These are phyloP conservation scores for Microctenopoma stevenorrisi DNA, from an alignment of 2,797 vertebrate species.

Conservation along the genomic window DNA sequence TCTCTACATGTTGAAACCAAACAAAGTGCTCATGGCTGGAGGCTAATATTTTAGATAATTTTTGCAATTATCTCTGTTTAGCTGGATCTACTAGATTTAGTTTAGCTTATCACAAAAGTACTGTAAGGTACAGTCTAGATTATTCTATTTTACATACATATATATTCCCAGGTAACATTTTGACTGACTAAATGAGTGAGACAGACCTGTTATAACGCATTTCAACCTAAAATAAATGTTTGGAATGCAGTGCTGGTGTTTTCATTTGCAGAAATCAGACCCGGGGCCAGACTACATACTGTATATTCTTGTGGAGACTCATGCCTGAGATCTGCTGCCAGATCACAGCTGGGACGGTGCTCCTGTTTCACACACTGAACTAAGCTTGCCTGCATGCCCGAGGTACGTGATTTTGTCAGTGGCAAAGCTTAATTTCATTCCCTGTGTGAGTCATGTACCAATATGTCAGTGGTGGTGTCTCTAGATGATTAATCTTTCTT, in stretches of 20 bases:
- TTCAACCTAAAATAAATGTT: constrained; percentile 1
- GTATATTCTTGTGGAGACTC: constrained; percentile 21
- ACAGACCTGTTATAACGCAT: not conserved
- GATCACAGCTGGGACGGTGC: constrained; percentile 49
- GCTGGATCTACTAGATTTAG: not conserved
- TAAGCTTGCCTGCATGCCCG: constrained; percentile 39
- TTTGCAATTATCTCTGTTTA: not conserved
- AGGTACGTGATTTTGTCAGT: constrained; percentile 62
- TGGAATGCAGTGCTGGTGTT: constrained; percentile 21
- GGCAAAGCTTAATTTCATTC: constrained; percentile 62
- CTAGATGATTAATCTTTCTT: constrained; percentile 29
- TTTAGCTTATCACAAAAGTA: not conserved
- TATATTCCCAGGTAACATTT: not conserved
- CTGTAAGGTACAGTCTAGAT: not conserved
- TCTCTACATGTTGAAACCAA: no score
- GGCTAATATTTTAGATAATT: not conserved
- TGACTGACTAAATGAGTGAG: not conserved
- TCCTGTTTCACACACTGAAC: constrained; percentile 45
- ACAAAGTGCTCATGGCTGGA: not conserved
- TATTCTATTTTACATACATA: no score
- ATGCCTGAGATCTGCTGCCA: constrained; percentile 46
- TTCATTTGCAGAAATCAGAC: constrained; percentile 17
- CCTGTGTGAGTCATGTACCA: constrained; percentile 61
- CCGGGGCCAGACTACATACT: constrained; percentile 1
- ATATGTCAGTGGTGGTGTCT: constrained; percentile 48